Base-by-base conservation (phyloP, 2,888 invertebrate genomes). In the Drosophila eohydei region DNA sequence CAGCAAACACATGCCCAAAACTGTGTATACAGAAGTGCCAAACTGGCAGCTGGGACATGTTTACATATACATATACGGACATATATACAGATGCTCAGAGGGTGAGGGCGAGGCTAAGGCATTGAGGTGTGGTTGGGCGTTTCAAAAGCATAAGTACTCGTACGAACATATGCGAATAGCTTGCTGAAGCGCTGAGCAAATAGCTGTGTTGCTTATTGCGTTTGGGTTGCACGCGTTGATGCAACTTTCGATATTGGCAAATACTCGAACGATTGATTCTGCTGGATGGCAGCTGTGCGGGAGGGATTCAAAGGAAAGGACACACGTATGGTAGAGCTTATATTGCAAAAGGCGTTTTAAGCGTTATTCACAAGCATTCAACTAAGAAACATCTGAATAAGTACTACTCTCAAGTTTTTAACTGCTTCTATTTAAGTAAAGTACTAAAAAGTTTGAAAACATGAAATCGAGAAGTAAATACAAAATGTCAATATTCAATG, bases 11-110 rank as follows among this genome's bases (percentile, higher is more conserved):
- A 58, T 43, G 51, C 43, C 58, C 54, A 61, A 74, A 76, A 74
- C 70, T 66, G 65, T 65, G 76, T 67, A 75, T 66, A 68, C 65
- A 81, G 52, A 72, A 71, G 73, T 77, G 77, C 66, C 74, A 75
- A 75, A 78, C 82, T 64, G 65, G 54, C 76, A 78, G 78, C 82
- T 75, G 73, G 78, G 75, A 75, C 87, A 71, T 80, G 83, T 83
- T 83, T 78, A 78, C 78, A 71, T 3, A 54, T 6, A 50, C 50
- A 52, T 26, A n/a, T 12, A 14, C 8, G 12, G 34, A 9, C 28
- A 28, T 14, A 26, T 26, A 36, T 57, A 7, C 40, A 59, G 44
- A 30, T 55, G 36, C 26, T 44, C 16, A 38, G 28, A 5, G 32
- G 32, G 8, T n/a, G 16, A 12, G 28, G 32, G 26, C 21, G 28